phyloP scores from a whole-genome alignment of 1,140 invertebrate species.

The Calephelis virginiensis region DNA sequence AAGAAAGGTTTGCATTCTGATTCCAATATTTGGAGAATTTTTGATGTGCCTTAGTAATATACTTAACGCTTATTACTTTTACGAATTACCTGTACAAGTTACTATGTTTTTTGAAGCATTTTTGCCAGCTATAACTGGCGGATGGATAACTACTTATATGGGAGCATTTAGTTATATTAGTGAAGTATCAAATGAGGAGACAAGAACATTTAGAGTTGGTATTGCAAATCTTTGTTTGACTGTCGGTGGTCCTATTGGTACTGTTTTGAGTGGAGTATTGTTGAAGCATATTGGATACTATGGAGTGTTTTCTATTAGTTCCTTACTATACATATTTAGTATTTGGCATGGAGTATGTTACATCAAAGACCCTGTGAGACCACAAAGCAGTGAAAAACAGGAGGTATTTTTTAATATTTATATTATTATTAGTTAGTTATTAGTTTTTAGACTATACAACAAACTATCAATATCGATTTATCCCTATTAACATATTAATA shows the following conservation, averaged over 20 bases:
- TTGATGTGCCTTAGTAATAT: slow-evolving; percentile 68
- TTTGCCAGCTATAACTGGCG: slow-evolving; percentile 87
- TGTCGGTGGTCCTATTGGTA: slow-evolving; percentile 86
- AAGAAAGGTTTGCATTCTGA: slow-evolving; percentile 78
- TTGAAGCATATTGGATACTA: slow-evolving; percentile 86
- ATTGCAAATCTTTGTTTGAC: slow-evolving; percentile 89
- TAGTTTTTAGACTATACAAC: too few species aligned
- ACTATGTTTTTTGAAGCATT: slow-evolving; percentile 67
- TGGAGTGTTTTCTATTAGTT: slow-evolving; percentile 86
- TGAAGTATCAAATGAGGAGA: slow-evolving; percentile 89
- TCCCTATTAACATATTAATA: too few species aligned
- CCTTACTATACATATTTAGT: slow-evolving; percentile 84
- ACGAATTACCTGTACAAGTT: slow-evolving; percentile 67
- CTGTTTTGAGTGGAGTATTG: slow-evolving; percentile 85
- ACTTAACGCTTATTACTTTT: slow-evolving; percentile 74
- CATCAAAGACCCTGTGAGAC: slow-evolving; percentile 80
- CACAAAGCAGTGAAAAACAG: slow-evolving; percentile 32
- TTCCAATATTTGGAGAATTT: slow-evolving; percentile 79
- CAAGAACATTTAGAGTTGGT: slow-evolving; percentile 89
- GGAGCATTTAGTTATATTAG: slow-evolving; percentile 93
- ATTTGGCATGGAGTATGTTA: slow-evolving; percentile 83
- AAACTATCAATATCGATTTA: too few species aligned
- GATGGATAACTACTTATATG: slow-evolving; percentile 92
- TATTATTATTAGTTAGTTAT: too few species aligned
- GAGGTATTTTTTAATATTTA: slow-evolving; percentile 35